Conservation (phyloP, 2,888 invertebrate genomes). For the Andrena flavipes region DNA sequence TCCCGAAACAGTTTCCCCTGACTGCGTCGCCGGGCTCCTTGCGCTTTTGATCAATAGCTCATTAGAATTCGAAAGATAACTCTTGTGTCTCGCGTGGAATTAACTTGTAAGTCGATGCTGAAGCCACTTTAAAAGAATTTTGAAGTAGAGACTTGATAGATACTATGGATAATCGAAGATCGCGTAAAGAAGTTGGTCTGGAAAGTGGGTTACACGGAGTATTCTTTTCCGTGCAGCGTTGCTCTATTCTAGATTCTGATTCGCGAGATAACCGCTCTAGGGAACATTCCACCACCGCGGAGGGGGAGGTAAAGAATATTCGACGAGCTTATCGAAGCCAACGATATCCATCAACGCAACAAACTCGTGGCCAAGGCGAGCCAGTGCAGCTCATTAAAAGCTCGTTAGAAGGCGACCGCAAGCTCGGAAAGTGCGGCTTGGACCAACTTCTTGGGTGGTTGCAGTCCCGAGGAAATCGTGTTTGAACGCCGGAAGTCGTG, state of each 20-base stretch:
- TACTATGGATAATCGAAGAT: too few relatives aligned
- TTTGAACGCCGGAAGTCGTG: conserved; percentile 52
- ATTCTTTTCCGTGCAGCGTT: neutral
- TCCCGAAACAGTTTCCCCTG: neutral
- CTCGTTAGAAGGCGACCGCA: conserved; percentile 74
- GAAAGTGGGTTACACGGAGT: too few relatives aligned
- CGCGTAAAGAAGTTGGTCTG: too few relatives aligned
- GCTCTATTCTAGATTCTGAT: neutral
- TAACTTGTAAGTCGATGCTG: too few relatives aligned
- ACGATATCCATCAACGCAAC: conserved; percentile 69
- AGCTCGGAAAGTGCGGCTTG: conserved; percentile 22
- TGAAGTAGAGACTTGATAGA: too few relatives aligned
- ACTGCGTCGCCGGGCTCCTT: neutral
- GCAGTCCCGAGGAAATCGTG: conserved; percentile 52
- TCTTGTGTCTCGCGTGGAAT: too few relatives aligned
- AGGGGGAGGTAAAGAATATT: conserved; percentile 1
- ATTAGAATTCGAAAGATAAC: too few relatives aligned
- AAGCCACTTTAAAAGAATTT: too few relatives aligned
- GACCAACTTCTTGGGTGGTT: conserved; percentile 38
- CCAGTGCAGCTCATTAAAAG: conserved; percentile 76
- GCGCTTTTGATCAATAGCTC: too few relatives aligned
- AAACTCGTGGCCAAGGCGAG: conserved; percentile 47
- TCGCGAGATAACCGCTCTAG: neutral
- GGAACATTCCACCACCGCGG: neutral
- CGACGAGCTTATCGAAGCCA: conserved; percentile 57